These are phyloP conservation scores for Tinamus major DNA, from an alignment of 2,797 vertebrate species.

Conservation along the genomic window DNA sequence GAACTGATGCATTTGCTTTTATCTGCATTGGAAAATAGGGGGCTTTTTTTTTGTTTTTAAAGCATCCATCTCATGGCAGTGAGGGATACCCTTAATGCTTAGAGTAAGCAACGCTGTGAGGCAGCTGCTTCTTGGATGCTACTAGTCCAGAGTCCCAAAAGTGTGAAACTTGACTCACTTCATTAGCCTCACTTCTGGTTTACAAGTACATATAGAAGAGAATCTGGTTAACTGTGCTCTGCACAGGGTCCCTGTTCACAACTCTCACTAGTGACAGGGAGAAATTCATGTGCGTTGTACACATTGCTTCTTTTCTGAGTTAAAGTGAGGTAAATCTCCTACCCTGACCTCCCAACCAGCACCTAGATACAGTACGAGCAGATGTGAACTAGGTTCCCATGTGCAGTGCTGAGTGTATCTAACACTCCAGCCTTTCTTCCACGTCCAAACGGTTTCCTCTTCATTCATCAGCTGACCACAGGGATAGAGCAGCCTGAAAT, in stretches of 20 bases:
- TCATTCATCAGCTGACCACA: neutral
- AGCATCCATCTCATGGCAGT: neutral
- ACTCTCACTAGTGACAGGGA: neutral
- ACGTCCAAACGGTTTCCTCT: neutral
- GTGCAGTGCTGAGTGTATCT: neutral
- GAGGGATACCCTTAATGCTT: neutral
- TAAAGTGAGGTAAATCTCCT: neutral
- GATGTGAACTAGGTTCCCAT: neutral
- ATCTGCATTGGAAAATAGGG: neutral
- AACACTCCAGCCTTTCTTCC: neutral
- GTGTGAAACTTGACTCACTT: neutral
- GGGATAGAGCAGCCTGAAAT: neutral
- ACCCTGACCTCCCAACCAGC: neutral
- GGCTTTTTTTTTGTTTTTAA: neutral
- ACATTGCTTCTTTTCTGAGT: neutral
- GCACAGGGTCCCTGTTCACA: neutral
- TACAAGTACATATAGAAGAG: neutral
- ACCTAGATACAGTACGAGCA: neutral
- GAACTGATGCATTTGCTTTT: neutral
- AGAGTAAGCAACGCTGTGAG: neutral
- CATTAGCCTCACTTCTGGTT: neutral
- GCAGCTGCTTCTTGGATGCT: neutral
- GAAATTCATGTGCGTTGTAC: neutral
- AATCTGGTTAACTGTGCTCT: neutral
- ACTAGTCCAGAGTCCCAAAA: neutral